These are phyloP conservation scores for Phaenicophaeus curvirostris DNA, from an alignment of 2,797 vertebrate genomes.

Conservation along the genomic window DNA sequence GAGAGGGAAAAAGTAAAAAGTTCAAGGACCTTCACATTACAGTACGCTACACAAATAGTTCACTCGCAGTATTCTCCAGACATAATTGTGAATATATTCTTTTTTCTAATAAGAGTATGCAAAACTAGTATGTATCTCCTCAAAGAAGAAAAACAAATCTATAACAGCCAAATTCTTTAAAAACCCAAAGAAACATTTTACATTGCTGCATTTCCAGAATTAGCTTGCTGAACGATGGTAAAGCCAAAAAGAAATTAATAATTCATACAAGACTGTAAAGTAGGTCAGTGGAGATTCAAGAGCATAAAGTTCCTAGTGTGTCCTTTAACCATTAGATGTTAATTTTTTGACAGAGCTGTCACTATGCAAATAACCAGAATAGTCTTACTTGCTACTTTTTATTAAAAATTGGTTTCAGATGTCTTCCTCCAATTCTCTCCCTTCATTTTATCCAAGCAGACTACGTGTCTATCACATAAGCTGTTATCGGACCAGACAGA, in stretches of 20 bases:
- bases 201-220: background rate
- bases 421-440: background rate
- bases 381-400: background rate
- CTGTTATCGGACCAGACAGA: slow-evolving; percentile 1
- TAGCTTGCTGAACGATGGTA: background rate
- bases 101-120: background rate
- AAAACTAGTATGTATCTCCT: background rate
- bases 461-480: background rate
- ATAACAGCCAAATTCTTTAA: background rate
- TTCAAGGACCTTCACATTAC: background rate
- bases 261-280: background rate
- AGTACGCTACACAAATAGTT: background rate
- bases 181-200: background rate
- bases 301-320: background rate
- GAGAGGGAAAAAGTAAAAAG: background rate
- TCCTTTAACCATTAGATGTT: background rate
- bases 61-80: background rate
- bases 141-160: background rate
- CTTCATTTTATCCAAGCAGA: background rate
- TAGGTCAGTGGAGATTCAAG: background rate
- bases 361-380: background rate
- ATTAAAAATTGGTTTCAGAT: background rate
- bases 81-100: background rate
- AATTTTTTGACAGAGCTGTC: background rate
- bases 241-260: background rate